Base-by-base conservation (phyloP, 2,888 invertebrate genomes). In the Netelia virgata region DNA sequence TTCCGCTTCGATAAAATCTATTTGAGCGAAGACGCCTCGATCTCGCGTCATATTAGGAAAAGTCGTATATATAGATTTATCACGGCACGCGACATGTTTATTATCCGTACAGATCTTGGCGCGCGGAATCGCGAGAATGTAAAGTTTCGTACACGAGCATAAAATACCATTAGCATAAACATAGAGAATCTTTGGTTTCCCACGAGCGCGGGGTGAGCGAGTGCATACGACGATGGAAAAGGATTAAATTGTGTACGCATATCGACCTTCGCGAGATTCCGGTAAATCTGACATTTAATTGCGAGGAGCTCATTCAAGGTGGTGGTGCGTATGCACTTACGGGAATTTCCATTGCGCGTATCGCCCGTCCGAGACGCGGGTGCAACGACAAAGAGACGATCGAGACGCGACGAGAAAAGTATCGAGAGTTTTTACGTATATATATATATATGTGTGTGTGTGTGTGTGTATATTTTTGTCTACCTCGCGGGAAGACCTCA, bases 231-330 rank as follows among this genome's bases (percentile, higher is more conserved):
- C 76, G 59, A 53, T 76, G 73, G 76, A 81, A 77, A 81, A 84
- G 77, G 81, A 84, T 81, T 81, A 84, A 84, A 84, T 81, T 64
- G 76, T 80, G 68, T 66, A 81, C 69, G n/a, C 84, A 78, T 57
- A 61, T 81, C 75, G 84, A 77, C 84, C 84, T 84, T 84, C 73
- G 70, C n/a, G 77, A 63, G 81, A 84, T 84, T 84, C 84, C 84
- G 84, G 84, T 84, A 84, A 84, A 84, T 84, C 81, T 84, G 84
- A 81, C 81, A 84, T 84, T 84, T 84, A 84, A 84, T 84, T 84
- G 84, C 84, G 69, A 28, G 79, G 70, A 73, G 74, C 77, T 84
- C 47, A 81, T 81, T 84, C 81, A 84, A 84, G 84, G 84, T 84
- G 81, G 81, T 74, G 63, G 20, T 61, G 23, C 10, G 59, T 61